A percentile compares a stretch with the other conserved stretches of the same genome.
phyloP scores from a whole-genome alignment of 2,797 vertebrate species.

The Notoglanidium macrostoma region DNA sequence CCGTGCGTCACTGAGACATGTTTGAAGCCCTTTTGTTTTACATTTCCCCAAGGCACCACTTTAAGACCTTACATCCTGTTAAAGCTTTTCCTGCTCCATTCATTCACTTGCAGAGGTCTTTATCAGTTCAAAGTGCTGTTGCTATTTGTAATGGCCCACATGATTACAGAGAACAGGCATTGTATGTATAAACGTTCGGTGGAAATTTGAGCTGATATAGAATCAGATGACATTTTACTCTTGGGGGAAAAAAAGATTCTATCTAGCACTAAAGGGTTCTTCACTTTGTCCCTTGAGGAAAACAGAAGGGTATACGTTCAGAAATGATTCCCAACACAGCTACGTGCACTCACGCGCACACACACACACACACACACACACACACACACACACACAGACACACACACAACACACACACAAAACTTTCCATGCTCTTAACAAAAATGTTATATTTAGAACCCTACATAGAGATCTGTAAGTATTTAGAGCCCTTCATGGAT shows the following conservation, averaged over 20 bases:
- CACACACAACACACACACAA: too few species aligned
- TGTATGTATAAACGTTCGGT: neutral
- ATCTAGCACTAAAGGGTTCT: neutral
- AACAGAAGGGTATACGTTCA: neutral
- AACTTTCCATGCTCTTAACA: too few species aligned
- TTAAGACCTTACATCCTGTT: slow-evolving; percentile 54
- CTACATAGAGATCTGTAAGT: too few species aligned
- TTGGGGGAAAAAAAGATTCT: neutral
- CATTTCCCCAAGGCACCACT: slow-evolving; percentile 48
- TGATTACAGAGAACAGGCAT: neutral
- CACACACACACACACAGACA: too few species aligned
- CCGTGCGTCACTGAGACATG: slow-evolving; percentile 41
- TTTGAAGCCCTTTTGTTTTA: slow-evolving; percentile 52
- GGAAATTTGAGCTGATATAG: neutral
- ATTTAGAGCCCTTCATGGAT: too few species aligned
- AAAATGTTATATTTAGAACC: too few species aligned
- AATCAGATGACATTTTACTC: neutral
- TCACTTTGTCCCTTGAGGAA: neutral
- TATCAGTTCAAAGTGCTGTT: slow-evolving; percentile 20
- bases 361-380: too few species aligned
- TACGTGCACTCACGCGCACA: neutral
- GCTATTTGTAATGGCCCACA: slow-evolving; percentile 17
- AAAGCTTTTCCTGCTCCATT: slow-evolving; percentile 35
- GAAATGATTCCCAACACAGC: neutral
- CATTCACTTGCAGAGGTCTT: slow-evolving; percentile 36